phyloP scores from a whole-genome alignment of 2,797 vertebrate species.

The Euthynnus affinis region DNA sequence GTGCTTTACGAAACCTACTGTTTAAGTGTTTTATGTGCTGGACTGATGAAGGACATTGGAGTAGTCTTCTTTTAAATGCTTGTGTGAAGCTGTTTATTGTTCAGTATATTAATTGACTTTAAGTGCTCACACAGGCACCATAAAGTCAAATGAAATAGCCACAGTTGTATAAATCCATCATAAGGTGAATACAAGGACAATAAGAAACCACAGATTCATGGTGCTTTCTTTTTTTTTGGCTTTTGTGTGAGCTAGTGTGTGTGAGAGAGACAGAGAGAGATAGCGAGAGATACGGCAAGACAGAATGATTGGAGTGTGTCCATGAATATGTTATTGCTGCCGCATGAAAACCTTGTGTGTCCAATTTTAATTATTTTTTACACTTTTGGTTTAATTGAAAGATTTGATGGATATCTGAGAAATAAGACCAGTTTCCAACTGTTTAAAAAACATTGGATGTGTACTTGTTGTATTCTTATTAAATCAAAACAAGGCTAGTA shows the following conservation, averaged over 20 bases:
- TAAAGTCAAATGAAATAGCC: conserved; percentile 63
- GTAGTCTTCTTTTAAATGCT: conserved; percentile 53
- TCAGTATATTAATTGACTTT: conserved; percentile 71
- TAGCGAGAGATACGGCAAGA: not conserved
- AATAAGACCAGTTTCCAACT: not conserved
- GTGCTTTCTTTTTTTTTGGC: conserved; percentile 16
- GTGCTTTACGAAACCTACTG: conserved; percentile 44
- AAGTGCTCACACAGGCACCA: conserved; percentile 53
- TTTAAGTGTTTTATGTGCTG: conserved; percentile 59
- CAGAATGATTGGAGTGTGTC: not conserved
- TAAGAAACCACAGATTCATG: conserved; percentile 19
- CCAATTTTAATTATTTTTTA: not conserved
- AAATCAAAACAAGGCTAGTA: not conserved
- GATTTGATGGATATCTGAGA: not conserved
- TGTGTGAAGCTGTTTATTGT: conserved; percentile 74
- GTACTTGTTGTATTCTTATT: not conserved
- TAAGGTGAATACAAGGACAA: conserved; percentile 46
- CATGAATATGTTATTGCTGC: conserved; percentile 3
- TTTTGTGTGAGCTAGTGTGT: not conserved
- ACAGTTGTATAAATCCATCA: conserved; percentile 38
- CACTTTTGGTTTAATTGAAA: not conserved
- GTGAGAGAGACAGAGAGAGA: not conserved
- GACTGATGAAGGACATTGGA: conserved; percentile 51
- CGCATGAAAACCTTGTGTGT: not conserved
- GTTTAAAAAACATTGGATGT: conserved; percentile 1